phyloP scores from a whole-genome alignment of 2,113 vertebrate genomes.

The Athene noctua region DNA sequence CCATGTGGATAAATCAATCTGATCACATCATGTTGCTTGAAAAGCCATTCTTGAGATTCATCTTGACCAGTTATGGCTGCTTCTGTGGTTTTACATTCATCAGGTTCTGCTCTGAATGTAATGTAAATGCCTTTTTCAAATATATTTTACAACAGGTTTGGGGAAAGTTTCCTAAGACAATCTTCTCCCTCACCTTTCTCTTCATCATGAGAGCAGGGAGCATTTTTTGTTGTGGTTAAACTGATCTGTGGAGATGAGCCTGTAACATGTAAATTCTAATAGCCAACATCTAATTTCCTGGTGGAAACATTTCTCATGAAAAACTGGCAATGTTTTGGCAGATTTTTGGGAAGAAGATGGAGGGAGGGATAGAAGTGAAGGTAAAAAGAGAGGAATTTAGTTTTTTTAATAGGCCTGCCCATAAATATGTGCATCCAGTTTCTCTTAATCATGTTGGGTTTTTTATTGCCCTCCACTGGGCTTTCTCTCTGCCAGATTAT shows the following conservation, averaged over 20 bases:
- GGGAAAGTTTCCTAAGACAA: not conserved
- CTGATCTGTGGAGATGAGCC: not conserved
- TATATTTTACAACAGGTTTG: not conserved
- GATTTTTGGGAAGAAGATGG: not conserved
- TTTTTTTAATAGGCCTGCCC: not conserved
- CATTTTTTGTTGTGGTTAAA: not conserved
- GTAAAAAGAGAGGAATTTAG: not conserved
- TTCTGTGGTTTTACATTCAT: not conserved
- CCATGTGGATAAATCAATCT: not conserved
- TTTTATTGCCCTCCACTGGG: not conserved
- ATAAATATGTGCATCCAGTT: not conserved
- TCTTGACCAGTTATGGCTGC: not conserved
- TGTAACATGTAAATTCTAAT: not conserved
- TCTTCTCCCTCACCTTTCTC: not conserved
- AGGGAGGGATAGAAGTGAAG: not conserved
- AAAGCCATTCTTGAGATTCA: not conserved
- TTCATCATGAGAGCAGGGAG: rapidly evolving
- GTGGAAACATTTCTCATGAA: not conserved
- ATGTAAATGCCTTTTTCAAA: not conserved
- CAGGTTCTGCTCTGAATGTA: not conserved
- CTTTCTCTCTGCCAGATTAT: not conserved
- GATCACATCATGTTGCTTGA: not conserved
- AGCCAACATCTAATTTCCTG: not conserved
- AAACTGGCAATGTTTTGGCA: not conserved
- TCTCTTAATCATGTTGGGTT: not conserved